Percentiles rank a stretch among this genome's conserved stretches.
These are phyloP conservation scores for Salticus scenicus DNA, from an alignment of 2,888 invertebrate species.

Conservation along the genomic window DNA sequence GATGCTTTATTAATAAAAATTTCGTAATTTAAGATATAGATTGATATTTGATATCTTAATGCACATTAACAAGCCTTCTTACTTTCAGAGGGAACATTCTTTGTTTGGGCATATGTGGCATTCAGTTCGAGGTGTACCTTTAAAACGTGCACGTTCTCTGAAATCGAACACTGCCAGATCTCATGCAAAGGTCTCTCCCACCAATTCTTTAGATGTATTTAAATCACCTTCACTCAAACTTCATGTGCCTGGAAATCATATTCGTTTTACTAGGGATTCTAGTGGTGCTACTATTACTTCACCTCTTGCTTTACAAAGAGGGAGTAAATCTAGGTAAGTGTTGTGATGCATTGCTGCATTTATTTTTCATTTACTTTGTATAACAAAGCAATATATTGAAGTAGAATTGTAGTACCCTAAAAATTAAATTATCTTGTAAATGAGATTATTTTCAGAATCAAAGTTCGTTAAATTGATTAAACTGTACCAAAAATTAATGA, in stretches of 20 bases:
- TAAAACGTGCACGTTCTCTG: conserved; percentile 55
- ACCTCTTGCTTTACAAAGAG: conserved; percentile 63
- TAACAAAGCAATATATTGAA: too few relatives aligned
- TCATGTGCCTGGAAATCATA: conserved; percentile 70
- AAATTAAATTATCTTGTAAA: too few relatives aligned
- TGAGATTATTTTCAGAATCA: too few relatives aligned
- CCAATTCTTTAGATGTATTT: conserved; percentile 70
- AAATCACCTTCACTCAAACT: conserved; percentile 66
- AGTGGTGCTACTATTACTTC: conserved; percentile 65
- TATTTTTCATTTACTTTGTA: too few relatives aligned
- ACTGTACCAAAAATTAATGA: too few relatives aligned
- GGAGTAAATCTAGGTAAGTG: conserved; percentile 69
- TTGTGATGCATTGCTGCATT: too few relatives aligned
- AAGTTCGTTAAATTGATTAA: too few relatives aligned
- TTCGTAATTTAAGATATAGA: too few relatives aligned
- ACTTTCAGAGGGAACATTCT: conserved; percentile 91
- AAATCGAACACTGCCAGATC: conserved; percentile 53
- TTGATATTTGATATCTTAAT: too few relatives aligned
- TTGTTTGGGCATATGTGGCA: conserved; percentile 97
- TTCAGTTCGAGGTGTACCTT: conserved; percentile 82
- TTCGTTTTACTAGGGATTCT: conserved; percentile 68
- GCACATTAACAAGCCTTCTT: too few relatives aligned
- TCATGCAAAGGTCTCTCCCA: conserved; percentile 71
- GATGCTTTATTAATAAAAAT: too few relatives aligned
- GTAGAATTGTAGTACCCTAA: too few relatives aligned